Evolutionary conservation across 1,140 invertebrate genomes (phyloP), one percentile per base, ranked within the genome.

Genomic region (Pectinophora gossypiella): DNA sequence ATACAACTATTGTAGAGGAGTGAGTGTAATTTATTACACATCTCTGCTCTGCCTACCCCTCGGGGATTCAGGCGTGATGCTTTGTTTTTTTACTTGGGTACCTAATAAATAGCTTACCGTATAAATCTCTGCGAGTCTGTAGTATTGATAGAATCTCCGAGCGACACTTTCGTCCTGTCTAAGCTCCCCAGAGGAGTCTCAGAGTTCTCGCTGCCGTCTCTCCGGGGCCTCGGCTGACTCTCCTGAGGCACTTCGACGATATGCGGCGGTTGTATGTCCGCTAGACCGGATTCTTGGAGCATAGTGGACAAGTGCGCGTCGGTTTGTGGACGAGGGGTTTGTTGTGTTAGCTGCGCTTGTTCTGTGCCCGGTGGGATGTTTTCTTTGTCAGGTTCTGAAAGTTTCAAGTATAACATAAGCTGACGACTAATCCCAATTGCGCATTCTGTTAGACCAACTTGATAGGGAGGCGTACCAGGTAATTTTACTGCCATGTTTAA

Each of bases 141-240:
- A 3, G 73, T 77, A 1, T 60, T 56, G 15, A 76, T 76, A 0
- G 79, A 77, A 20, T 80, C 78, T 0, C 82, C 79, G 1, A 84
- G 57, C 3, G 77, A 83, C 44, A 85, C 82, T 49, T 76, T 79
- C 0, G 82, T 85, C 22, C 82, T 68, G 23, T 85, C 82, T 5
- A 84, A 32, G 45, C 82, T 85, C 12, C 80, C 82, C 9, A 82
- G 48, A 0, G 61, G 75, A 0, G 82, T 82, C 48, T 85, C 79
- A 0, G 74, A 74, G 4, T 50, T 51, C 0, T 68, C 68, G 35
- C 71, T 75, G 19, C 42, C 48, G 13, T 27, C 23, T 27, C 12
- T 27, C 12, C 23, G 23, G 7, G 2, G 9, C 7, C 36, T 3
- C 7, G 36, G 6, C 7, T 2, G n/a, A 7, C 16, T 40, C 5